These are phyloP conservation scores for Caenorhabditis afra DNA, from an alignment of 2,888 invertebrate genomes.

Conservation along the genomic window DNA sequence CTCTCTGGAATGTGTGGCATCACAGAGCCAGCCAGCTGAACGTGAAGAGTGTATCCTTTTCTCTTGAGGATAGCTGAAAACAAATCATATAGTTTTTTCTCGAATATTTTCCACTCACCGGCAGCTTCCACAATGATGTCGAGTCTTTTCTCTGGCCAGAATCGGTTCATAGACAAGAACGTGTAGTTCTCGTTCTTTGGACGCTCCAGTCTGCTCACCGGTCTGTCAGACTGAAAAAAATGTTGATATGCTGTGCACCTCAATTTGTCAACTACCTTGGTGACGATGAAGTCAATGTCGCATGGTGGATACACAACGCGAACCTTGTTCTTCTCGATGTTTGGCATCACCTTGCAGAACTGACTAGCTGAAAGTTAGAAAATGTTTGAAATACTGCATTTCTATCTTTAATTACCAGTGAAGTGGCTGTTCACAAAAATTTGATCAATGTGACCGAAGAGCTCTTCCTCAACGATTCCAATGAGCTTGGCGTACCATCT, in stretches of 20 bases:
- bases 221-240: slow-evolving; percentile 55
- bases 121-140: slow-evolving; percentile 80
- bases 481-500: slow-evolving; percentile 79
- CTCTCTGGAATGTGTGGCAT: slow-evolving; percentile 82
- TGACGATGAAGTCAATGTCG: slow-evolving; percentile 76
- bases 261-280: slow-evolving; percentile 36
- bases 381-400: neutral
- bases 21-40: slow-evolving; percentile 81
- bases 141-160: slow-evolving; percentile 80
- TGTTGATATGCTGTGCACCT: neutral
- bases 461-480: slow-evolving; percentile 80
- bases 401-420: slow-evolving; percentile 80
- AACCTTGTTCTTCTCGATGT: slow-evolving; percentile 72
- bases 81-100: too few relatives aligned
- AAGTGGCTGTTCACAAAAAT: slow-evolving; percentile 83
- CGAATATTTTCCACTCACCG: too few relatives aligned
- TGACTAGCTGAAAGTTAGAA: slow-evolving; percentile 63
- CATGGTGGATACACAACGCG: slow-evolving; percentile 80
- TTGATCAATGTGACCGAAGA: slow-evolving; percentile 82
- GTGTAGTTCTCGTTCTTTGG: slow-evolving; percentile 72
- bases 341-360: slow-evolving; percentile 78
- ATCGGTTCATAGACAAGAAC: slow-evolving; percentile 80
- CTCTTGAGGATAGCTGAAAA: slow-evolving; percentile 74
- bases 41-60: slow-evolving; percentile 66
- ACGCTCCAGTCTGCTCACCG: slow-evolving; percentile 70